These are phyloP conservation scores for Ennomos fuscantarius DNA, from an alignment of 2,888 invertebrate species.

Conservation along the genomic window DNA sequence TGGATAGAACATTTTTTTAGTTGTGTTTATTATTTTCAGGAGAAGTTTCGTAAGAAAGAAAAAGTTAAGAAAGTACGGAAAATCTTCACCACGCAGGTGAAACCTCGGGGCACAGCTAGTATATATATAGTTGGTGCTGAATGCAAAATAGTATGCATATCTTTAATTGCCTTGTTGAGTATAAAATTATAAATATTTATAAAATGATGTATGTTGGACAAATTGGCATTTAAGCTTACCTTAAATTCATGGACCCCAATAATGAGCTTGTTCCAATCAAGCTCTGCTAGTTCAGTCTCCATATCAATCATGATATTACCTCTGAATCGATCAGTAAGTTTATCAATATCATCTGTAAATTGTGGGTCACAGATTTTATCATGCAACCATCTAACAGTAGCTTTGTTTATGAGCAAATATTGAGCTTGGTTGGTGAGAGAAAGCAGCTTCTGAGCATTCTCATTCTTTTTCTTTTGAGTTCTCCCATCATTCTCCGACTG, in stretches of 20 bases:
- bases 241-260: conserved; percentile 88
- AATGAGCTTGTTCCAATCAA: conserved; percentile 86
- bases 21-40: too few species aligned
- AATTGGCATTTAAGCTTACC: conserved; percentile 76
- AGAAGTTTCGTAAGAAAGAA: too few species aligned
- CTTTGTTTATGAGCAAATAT: conserved; percentile 91
- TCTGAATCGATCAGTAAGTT: conserved; percentile 92
- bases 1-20: too few species aligned
- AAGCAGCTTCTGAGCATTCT: conserved; percentile 55
- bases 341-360: conserved; percentile 81
- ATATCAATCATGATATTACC: conserved; percentile 95
- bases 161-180: too few species aligned
- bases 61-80: too few species aligned
- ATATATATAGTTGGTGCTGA: too few species aligned
- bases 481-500: conserved; percentile 80
- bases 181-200: too few species aligned
- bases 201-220: too few species aligned
- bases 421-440: conserved; percentile 94
- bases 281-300: conserved; percentile 90
- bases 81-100: too few species aligned
- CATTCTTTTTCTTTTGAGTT: conserved; percentile 60
- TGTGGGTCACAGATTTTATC: conserved; percentile 83
- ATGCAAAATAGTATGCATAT: too few species aligned
- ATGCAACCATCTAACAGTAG: conserved; percentile 90
- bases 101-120: too few species aligned